These are phyloP conservation scores for Pseudois nayaur DNA, from an alignment of 2,113 vertebrate genomes.

Conservation along the genomic window DNA sequence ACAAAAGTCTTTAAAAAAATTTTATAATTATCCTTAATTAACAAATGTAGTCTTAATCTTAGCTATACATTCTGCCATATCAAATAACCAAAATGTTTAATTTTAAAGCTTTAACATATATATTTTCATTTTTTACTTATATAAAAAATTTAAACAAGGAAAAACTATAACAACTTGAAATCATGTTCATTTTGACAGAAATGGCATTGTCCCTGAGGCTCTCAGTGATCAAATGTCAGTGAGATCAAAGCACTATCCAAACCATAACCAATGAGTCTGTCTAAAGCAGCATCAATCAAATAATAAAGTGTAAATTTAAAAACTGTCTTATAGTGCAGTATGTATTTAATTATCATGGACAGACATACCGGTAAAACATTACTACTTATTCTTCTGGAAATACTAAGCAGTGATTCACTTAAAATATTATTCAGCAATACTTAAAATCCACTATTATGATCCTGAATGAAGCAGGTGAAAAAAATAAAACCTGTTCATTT, in stretches of 20 bases:
- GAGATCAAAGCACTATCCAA: background rate
- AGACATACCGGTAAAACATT: background rate
- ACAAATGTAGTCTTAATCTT: background rate
- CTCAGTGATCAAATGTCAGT: background rate
- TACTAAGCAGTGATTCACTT: background rate
- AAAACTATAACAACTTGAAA: background rate
- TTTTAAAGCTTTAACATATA: background rate
- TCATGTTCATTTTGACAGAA: background rate
- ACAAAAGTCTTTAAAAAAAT: background rate
- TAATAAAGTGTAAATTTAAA: background rate
- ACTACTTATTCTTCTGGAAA: background rate
- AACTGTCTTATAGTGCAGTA: background rate
- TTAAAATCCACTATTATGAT: background rate
- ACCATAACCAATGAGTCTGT: background rate
- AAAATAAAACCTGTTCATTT: background rate
- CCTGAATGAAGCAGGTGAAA: background rate
- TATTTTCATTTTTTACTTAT: background rate
- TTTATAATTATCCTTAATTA: background rate
- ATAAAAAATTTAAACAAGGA: background rate
- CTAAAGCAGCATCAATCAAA: background rate
- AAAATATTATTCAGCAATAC: background rate
- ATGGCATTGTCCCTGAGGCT: background rate
- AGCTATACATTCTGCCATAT: background rate
- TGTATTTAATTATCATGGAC: background rate
- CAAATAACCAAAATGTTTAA: background rate